Base-by-base conservation (phyloP, 1,140 invertebrate species). In the Solen grandis region DNA sequence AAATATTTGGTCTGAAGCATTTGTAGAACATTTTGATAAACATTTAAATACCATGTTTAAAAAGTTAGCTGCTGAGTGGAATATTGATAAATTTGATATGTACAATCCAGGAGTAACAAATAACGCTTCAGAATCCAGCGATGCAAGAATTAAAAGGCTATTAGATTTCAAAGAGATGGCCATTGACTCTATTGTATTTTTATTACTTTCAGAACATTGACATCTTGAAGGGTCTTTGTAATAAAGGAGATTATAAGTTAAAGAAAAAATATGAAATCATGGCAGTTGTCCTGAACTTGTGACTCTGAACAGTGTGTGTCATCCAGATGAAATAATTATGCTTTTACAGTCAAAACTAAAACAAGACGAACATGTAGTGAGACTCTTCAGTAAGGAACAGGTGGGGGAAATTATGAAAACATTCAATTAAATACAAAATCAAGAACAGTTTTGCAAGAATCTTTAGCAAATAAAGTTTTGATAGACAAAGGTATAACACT, bases 51-150 rank as follows among this genome's bases (percentile, higher is more conserved):
- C 52, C 19, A 33, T 52, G 10, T 4, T 79, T 0, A 10, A 27
- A 10, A 52, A 68, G 19, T n/a, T 50, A 52, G 54, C 65, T 10
- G 52, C 35, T 13, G 33, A 74, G 13, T 82, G 66, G 73, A 31
- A 76, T 63, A 10, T 74, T 29, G 78, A 73, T 25, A 22, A 22
- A n/a, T 16, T 5, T 19, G 41, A 72, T 14, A 46, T 82, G 0
- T 72, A 76, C 25, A 50, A 82, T 33, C 81, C 73, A 16, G 81
- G 81, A 38, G 52, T 63, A 2, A 82, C 81, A 25, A 82, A 82
- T 22, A 82, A 82, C 36, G 68, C 72, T 4, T 22, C 25, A 38
- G 72, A 82, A 52, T 57, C 62, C 35, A 35, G 69, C 31, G 76
- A 75, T 55, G 50, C 79, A 1, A 62, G 46, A 10, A 35, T 68